These are phyloP conservation scores for Pentalonia nigronervosa DNA, from an alignment of 1,140 invertebrate species.

Conservation along the genomic window DNA sequence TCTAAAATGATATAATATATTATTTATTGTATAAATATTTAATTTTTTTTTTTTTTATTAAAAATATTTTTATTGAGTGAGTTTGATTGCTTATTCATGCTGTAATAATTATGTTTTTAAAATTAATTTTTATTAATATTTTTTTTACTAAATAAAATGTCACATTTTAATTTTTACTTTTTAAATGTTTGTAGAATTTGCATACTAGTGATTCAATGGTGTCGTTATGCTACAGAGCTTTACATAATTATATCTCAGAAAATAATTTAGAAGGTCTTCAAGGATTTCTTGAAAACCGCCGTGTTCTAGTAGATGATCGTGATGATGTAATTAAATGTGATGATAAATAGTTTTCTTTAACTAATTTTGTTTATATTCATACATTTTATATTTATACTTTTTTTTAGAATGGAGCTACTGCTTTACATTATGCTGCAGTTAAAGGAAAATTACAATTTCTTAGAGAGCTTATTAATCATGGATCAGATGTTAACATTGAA, in stretches of 20 bases:
- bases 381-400: slow-evolving; percentile 39
- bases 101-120: neutral
- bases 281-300: slow-evolving; percentile 81
- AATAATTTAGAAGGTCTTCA: slow-evolving; percentile 82
- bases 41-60: neutral
- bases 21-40: neutral
- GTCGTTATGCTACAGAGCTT: slow-evolving; percentile 80
- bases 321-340: slow-evolving; percentile 79
- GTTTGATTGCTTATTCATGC: neutral
- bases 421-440: slow-evolving; percentile 86
- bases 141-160: neutral
- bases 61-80: neutral
- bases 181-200: slow-evolving; percentile 67
- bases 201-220: slow-evolving; percentile 83
- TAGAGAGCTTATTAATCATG: slow-evolving; percentile 80
- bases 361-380: neutral
- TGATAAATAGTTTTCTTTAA: slow-evolving; percentile 26
- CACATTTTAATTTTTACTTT: neutral
- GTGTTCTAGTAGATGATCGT: slow-evolving; percentile 84
- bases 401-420: slow-evolving; percentile 85
- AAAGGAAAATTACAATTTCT: slow-evolving; percentile 84
- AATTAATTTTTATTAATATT: neutral
- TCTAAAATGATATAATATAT: neutral
- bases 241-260: slow-evolving; percentile 80
- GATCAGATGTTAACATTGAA: slow-evolving; percentile 88